phyloP scores from a whole-genome alignment of 1,140 invertebrate genomes.

The Polypedilum vanderplanki region DNA sequence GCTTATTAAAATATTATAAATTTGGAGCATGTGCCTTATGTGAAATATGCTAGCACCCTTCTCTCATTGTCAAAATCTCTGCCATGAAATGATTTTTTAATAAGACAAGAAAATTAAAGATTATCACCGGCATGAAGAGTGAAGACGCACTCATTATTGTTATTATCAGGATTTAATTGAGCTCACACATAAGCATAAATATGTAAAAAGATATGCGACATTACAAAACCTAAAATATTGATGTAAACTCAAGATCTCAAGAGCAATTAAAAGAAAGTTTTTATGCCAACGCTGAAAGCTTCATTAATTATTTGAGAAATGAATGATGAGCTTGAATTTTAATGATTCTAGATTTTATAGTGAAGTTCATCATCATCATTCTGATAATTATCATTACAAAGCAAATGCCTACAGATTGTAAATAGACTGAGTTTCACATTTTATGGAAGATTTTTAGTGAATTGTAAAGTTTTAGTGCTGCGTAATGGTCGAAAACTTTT shows the following conservation, averaged over 20 bases:
- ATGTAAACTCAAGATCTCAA: background rate
- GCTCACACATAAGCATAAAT: background rate
- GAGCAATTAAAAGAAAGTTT: background rate
- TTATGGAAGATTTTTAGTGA: too few species aligned
- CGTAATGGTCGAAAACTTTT: too few species aligned
- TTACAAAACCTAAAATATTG: constrained; percentile 7
- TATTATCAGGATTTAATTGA: background rate
- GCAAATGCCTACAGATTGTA: too few species aligned
- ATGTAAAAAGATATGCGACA: background rate
- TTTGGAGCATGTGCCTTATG: background rate
- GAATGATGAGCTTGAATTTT: constrained; percentile 1
- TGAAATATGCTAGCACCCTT: background rate
- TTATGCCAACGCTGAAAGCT: background rate
- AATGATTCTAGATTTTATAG: background rate
- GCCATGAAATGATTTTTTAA: constrained; percentile 6
- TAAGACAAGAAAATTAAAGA: constrained; percentile 6
- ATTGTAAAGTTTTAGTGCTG: too few species aligned
- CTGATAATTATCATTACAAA: too few species aligned
- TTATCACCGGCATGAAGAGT: background rate
- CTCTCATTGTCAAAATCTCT: background rate
- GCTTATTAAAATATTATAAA: background rate
- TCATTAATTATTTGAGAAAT: constrained; percentile 20
- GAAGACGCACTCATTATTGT: background rate
- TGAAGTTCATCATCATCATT: too few species aligned
- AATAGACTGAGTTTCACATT: too few species aligned